Evolutionary conservation across 2,113 vertebrate species (phyloP), one percentile per base, ranked within the genome.

Genomic region (Corythaeola cristata): DNA sequence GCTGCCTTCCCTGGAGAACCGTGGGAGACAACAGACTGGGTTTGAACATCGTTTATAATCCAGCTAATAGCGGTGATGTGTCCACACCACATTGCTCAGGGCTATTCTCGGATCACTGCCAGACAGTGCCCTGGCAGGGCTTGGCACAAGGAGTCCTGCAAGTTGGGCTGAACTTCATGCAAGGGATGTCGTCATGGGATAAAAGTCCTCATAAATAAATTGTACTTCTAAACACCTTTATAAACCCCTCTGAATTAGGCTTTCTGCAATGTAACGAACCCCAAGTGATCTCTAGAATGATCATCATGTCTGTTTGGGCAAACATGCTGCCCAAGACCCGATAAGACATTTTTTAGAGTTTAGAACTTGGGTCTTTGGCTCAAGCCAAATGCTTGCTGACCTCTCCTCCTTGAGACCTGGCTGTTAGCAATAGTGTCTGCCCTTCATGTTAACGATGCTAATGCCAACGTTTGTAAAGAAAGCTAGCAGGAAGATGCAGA

Each of bases 111-210:
- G 88, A 77, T 78, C 59, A 3, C 16, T 91, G 91, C 69, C 83
- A 93, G 89, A 30, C 89, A 50, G 79, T 56, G 67, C 52, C 39
- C 66, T 90, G 83, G 83, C 41, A 94, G 85, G 73, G 60, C 35
- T 94, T 88, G 1, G 20, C 88, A 83, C 0, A 4, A 41, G 53
- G 52, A 80, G 67, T 45, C 82, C 79, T 83, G 50, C 64, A 80
- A 66, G 63, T 80, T 1, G 2, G 49, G 78, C 78, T 71, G 82
- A 86, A 73, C 32, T 80, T 91, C 59, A 45, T 12, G 26, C 4
- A 17, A 78, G 35, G 44, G 80, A 47, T 87, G 79, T 20, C 20
- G 8, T 63, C 72, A 47, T 8, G 47, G 72, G 37, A 77, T 71
- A 68, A 55, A 86, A 77, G 37, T 37, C n/a, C 44, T 92, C 55